These are phyloP conservation scores for Erythrocercus mccallii DNA, from an alignment of 2,113 vertebrate genomes.

Conservation along the genomic window DNA sequence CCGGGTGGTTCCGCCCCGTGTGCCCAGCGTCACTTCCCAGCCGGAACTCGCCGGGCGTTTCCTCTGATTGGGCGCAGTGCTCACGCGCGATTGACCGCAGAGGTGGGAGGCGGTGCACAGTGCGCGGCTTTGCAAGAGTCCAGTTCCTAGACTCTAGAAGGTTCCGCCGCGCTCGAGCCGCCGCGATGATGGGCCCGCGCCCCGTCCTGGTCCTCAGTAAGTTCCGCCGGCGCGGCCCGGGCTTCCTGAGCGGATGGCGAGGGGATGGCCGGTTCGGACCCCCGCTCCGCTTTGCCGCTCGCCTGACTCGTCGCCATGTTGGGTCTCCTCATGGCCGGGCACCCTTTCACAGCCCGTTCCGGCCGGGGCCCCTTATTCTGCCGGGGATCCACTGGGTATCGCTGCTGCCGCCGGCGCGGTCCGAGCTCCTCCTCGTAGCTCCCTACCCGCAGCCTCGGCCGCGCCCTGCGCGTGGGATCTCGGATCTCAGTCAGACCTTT, in stretches of 20 bases:
- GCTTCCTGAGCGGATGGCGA: background rate
- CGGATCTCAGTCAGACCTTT: no score
- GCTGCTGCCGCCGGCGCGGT: no score
- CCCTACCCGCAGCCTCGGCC: background rate
- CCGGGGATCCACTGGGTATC: rapidly evolving
- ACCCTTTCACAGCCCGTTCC: background rate
- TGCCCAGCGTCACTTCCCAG: background rate
- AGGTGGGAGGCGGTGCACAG: background rate
- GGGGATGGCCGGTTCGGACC: no score
- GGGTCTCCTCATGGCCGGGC: background rate
- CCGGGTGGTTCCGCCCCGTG: rapidly evolving
- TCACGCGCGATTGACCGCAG: background rate
- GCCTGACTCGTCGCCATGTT: background rate
- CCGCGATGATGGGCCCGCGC: constrained; percentile 85
- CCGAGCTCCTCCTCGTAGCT: background rate
- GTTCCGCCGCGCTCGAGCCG: constrained; percentile 47
- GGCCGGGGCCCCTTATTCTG: no score
- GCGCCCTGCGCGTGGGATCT: no score
- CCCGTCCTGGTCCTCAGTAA: constrained; percentile 93
- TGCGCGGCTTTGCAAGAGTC: background rate
- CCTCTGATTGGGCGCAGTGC: background rate
- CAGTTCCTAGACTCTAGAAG: constrained; percentile 65
- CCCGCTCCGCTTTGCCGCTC: no score
- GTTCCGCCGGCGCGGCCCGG: background rate
- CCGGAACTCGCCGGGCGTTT: background rate